phyloP scores from a whole-genome alignment of 2,888 invertebrate species.

The Sarcophaga carnaria region DNA sequence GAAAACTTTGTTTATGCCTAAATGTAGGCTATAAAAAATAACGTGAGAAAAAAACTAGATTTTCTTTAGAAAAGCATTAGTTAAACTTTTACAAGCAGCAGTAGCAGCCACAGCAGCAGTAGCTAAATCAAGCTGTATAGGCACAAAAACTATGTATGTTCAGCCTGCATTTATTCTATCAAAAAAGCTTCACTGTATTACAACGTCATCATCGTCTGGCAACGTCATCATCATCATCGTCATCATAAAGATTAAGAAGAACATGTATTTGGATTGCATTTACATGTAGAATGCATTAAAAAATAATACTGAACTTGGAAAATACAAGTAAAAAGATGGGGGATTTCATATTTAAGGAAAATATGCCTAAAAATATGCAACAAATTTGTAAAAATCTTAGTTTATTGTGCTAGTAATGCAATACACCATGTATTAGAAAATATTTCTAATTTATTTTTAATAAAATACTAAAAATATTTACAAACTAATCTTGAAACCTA shows the following conservation, averaged over 20 bases:
- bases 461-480: too few relatives aligned
- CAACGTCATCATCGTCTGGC: background rate
- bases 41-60: background rate
- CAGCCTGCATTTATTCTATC: background rate
- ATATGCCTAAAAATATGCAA: background rate
- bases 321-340: background rate
- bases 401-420: too few relatives aligned
- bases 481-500: too few relatives aligned
- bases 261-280: constrained; percentile 3
- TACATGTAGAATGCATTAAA: constrained; percentile 8
- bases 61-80: background rate
- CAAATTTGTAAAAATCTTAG: too few relatives aligned
- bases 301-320: background rate
- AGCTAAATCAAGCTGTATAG: background rate
- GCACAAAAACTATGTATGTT: background rate
- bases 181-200: background rate
- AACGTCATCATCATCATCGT: background rate
- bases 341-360: constrained; percentile 1
- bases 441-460: too few relatives aligned
- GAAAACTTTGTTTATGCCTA: constrained; percentile 33
- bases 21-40: constrained; percentile 49
- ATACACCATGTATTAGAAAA: too few relatives aligned
- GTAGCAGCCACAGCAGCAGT: background rate
- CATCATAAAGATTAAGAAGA: background rate
- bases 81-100: background rate